Conservation (phyloP, 2,797 vertebrate species). For the Eulemur albifrons region DNA sequence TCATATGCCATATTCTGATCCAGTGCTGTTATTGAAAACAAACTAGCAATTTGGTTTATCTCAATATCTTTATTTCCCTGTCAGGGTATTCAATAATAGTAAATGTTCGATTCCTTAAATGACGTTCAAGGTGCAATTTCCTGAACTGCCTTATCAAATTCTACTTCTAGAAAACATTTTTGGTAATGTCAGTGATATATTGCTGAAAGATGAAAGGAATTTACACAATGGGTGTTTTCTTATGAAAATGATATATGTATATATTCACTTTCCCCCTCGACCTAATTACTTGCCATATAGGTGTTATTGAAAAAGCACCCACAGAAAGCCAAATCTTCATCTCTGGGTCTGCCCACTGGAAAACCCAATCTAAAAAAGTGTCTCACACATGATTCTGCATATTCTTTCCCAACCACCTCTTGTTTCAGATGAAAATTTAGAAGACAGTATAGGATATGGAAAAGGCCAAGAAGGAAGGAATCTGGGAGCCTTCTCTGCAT, state of each 20-base stretch:
- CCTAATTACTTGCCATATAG: background rate
- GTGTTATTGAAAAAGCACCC: background rate
- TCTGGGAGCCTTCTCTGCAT: background rate
- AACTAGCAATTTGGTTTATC: background rate
- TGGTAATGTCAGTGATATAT: background rate
- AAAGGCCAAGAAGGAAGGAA: background rate
- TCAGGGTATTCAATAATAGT: background rate
- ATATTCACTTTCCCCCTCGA: background rate
- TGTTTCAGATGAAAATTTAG: background rate
- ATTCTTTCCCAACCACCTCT: background rate
- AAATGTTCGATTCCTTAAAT: background rate
- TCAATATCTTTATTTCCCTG: background rate
- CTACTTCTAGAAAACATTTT: background rate
- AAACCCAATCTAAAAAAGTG: background rate
- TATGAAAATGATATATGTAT: background rate
- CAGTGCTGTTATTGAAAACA: background rate
- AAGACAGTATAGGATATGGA: background rate
- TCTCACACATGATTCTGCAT: background rate
- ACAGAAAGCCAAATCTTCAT: background rate
- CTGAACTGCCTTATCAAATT: background rate
- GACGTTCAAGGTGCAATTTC: background rate
- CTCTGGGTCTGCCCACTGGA: background rate
- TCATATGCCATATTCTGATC: background rate
- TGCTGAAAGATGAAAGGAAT: background rate
- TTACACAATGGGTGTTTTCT: background rate